Percentiles rank a stretch among this genome's conserved stretches.
These are phyloP conservation scores for Limnephilus rhombicus DNA, from an alignment of 2,888 invertebrate species.

Conservation along the genomic window DNA sequence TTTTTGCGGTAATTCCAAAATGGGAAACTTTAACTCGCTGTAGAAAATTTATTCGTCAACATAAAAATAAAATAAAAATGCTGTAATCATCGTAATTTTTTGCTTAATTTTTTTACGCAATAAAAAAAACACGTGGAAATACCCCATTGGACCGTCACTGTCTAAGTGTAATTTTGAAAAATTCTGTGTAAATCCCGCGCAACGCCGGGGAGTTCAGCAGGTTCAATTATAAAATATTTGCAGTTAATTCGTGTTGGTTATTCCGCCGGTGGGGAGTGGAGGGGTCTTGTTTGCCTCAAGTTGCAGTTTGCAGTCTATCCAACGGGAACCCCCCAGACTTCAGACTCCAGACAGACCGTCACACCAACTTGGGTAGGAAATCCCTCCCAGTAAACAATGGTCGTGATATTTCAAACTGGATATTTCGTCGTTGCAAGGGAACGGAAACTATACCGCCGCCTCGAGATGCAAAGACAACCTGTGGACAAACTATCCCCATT, in stretches of 20 bases:
- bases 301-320: background rate
- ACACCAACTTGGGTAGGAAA: conserved; percentile 48
- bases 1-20: too few species aligned
- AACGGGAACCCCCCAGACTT: background rate
- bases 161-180: too few species aligned
- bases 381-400: conserved; percentile 52
- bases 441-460: conserved; percentile 13
- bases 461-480: conserved; percentile 13
- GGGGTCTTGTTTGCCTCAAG: conserved; percentile 8
- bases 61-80: too few species aligned
- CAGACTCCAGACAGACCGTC: conserved; percentile 24
- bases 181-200: too few species aligned
- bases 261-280: background rate
- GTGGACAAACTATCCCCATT: conserved; percentile 26
- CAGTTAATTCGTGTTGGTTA: background rate
- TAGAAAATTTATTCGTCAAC: too few species aligned
- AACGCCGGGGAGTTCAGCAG: too few species aligned
- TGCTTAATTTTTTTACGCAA: too few species aligned
- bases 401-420: conserved; percentile 54
- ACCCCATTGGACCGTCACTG: too few species aligned
- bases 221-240: background rate
- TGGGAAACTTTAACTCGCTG: too few species aligned
- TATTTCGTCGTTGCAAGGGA: conserved; percentile 43
- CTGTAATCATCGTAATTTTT: too few species aligned
- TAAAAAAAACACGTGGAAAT: too few species aligned